phyloP scores from a whole-genome alignment of 2,797 vertebrate genomes.

The Poecile montanus region DNA sequence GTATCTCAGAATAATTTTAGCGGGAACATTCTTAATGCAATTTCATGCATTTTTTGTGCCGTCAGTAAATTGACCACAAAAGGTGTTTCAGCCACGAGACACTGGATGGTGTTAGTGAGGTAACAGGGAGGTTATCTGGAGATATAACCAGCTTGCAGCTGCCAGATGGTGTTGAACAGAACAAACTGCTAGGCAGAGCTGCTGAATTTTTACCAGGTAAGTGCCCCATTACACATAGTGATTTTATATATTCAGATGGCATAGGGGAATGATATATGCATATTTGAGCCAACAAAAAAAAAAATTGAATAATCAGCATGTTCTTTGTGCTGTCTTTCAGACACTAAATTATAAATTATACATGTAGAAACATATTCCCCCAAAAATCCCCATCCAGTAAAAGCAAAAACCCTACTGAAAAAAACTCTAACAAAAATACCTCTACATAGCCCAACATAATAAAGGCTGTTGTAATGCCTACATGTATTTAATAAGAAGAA shows the following conservation, averaged over 20 bases:
- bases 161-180: slow-evolving; percentile 26
- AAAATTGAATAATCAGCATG: not conserved
- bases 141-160: not conserved
- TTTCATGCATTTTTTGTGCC: not conserved
- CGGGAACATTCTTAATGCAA: not conserved
- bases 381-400: not conserved
- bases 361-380: not conserved
- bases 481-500: not conserved
- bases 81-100: not conserved
- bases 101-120: not conserved
- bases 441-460: not conserved
- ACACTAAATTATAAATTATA: not conserved
- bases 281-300: not conserved
- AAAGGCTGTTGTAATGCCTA: not conserved
- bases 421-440: not conserved
- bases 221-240: not conserved
- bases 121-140: not conserved
- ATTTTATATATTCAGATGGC: not conserved
- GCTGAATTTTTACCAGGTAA: slow-evolving; percentile 33
- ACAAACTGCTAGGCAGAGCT: not conserved
- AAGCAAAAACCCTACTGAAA: not conserved
- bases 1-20: not conserved
- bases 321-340: not conserved
- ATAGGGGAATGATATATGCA: not conserved
- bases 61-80: not conserved